Conservation (phyloP, 30 jellyfish, hydroid and myxozoan genomes). For the Turritopsis dohrnii region DNA sequence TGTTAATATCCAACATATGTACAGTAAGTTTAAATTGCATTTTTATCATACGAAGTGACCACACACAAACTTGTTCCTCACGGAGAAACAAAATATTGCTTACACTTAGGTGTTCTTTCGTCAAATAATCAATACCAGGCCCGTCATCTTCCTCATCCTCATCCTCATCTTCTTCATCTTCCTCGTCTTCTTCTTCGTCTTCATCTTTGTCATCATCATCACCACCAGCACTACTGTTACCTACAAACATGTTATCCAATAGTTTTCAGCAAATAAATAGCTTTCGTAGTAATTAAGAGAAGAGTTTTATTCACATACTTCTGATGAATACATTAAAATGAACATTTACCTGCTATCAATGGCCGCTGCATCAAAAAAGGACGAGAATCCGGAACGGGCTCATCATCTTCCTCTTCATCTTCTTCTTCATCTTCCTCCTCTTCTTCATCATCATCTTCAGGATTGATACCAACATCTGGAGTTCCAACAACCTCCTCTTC, state of each 20-base stretch:
- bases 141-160: constrained; percentile 68
- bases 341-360: not conserved
- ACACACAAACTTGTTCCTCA: too few species aligned
- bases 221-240: not conserved
- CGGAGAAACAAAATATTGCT: too few species aligned
- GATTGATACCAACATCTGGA: constrained; percentile 30
- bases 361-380: too few species aligned
- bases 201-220: constrained; percentile 37
- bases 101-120: constrained; percentile 73
- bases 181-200: too few species aligned
- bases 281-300: too few species aligned
- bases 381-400: too few species aligned
- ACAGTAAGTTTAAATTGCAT: not conserved
- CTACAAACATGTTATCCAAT: not conserved
- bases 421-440: constrained; percentile 80
- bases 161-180: constrained; percentile 59
- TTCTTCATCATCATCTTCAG: constrained; percentile 42
- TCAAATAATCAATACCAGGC: constrained; percentile 76
- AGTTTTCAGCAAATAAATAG: too few species aligned
- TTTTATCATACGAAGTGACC: not conserved
- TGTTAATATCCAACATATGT: too few species aligned
- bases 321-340: too few species aligned
- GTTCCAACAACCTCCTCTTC: constrained; percentile 31
- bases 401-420: constrained; percentile 68
- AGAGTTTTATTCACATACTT: too few species aligned